Base-by-base conservation (phyloP, 2,888 invertebrate genomes). In the Drosophila borealis region DNA sequence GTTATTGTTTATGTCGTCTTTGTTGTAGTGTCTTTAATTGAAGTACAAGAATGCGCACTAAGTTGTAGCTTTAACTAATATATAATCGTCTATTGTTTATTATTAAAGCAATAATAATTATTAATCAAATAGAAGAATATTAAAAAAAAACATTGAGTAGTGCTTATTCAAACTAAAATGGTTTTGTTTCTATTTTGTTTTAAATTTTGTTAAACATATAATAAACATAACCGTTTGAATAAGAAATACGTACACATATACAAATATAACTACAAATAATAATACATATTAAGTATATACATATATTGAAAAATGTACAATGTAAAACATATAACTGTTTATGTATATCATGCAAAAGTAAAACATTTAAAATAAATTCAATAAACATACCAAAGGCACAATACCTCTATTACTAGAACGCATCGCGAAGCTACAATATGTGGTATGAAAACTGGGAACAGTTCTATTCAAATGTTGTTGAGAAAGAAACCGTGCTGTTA, bases 311-410 rank as follows among this genome's bases (percentile, higher is more conserved):
- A 70, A 87, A 80, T 85, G 85, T 86, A 85, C 88, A 89, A 86
- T 88, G 82, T 89, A 85, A 86, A 88, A 80, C 83, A 83, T 83
- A 59, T 85, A 87, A 89, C 76, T 78, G 83, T 83, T 84, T 86
- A 86, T 86, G 85, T 74, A 83, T 68, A 72, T 78, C 74, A 71
- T 62, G 70, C 68, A 78, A 75, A 70, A 59, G 57, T 70, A 75
- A 70, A 67, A 50, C 65, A 71, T 70, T 70, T 74, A 62, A 81
- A 84, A 89, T 78, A 78, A 89, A 89, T 74, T 71, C 85, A 89
- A 84, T 81, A 81, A 88, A 88, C 71, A 79, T 82, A 82, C 82
- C 88, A 85, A 82, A 82, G 76, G 19, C 46, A 64, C 29, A 46
- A 34, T 17, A 42, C 13, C 21, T 9, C 33, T 46, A 14, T 19